Base-by-base conservation (phyloP, 1,140 invertebrate genomes). In the Mylabris phalerata region DNA sequence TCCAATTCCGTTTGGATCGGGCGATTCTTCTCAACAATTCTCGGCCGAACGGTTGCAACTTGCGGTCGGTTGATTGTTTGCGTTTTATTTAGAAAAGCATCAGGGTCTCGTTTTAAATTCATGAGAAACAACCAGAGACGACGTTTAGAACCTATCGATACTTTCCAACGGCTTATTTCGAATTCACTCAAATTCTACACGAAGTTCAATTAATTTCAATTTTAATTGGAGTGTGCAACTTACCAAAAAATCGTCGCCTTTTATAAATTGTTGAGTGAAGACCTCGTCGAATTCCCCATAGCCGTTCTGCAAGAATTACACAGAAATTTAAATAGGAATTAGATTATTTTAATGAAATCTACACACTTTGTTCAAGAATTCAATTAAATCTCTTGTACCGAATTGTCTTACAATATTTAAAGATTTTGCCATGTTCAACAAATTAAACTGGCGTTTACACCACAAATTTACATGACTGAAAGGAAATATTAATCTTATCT, bases 191-290 rank as follows among this genome's bases (percentile, higher is more conserved):
- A 41, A 19, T 9, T n/a, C 50, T 52, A 19, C 11, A 41, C 25
- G 9, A 19, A 42, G 7, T n/a, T 38, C 6, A 50, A 38, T 50
- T 48, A 24, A 48, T 27, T 27, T 0, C 0, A 27, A 19, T 26
- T n/a, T n/a, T 11, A 50, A 38, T 19, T 19, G 19, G 19, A 19
- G 19, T 19, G 19, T 9, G 5, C 11, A 27, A 55, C 56, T 59
- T 51, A 63, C 61, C 48, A 63, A 48, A 45, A 63, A 55, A 9
- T 9, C 40, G 7, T 52, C 2, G 1, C 61, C 61, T 25, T 55
- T 48, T 41, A 56, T 44, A 9, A 50, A 10, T 11, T 50, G 19
- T 10, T 13, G 9, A 2, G 4, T 40, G 10, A 60, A n/a, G 4
- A 47, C 44, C 9, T 57, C 54, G 4, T 45, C 38, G 39, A 39